A percentile compares a stretch with the other conserved stretches of the same genome.
phyloP scores from a whole-genome alignment of 2,888 invertebrate species.

The Ochropleura leucogaster region DNA sequence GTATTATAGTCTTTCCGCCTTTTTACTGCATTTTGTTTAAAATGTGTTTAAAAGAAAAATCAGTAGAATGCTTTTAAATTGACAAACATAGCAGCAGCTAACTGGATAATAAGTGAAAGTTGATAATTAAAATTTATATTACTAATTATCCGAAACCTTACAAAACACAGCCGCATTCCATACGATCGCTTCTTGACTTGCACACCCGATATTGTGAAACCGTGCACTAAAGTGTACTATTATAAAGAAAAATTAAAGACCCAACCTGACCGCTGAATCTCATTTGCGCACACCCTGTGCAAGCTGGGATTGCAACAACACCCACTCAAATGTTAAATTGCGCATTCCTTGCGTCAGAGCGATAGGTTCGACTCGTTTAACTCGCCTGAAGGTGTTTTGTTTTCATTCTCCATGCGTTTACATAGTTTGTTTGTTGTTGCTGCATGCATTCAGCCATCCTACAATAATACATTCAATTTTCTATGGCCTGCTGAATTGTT shows the following conservation, averaged over 20 bases:
- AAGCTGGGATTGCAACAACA: slow-evolving; percentile 60
- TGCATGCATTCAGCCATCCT: slow-evolving; percentile 34
- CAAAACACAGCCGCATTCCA: slow-evolving; percentile 43
- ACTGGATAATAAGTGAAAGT: slow-evolving; percentile 27
- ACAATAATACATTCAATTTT: slow-evolving; percentile 38
- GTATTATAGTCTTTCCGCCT: background rate
- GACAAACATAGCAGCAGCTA: background rate
- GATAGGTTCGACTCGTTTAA: slow-evolving; percentile 58
- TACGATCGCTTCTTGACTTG: slow-evolving; percentile 31
- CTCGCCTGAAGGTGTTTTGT: slow-evolving; percentile 55
- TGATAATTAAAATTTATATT: slow-evolving; percentile 10
- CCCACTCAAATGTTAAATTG: slow-evolving; percentile 72
- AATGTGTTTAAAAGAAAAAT: background rate
- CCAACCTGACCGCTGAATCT: slow-evolving; percentile 56
- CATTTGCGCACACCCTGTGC: slow-evolving; percentile 48
- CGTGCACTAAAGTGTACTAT: slow-evolving; percentile 27
- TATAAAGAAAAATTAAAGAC: slow-evolving; percentile 52
- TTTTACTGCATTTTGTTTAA: background rate
- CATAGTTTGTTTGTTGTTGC: slow-evolving; percentile 40
- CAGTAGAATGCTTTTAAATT: background rate
- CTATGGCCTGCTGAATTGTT: slow-evolving; percentile 36
- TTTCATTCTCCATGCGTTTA: slow-evolving; percentile 46
- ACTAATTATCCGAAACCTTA: slow-evolving; percentile 4
- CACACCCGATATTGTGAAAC: slow-evolving; percentile 37
- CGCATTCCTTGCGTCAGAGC: slow-evolving; percentile 70